These are phyloP conservation scores for Salvelinus namaycush DNA, from an alignment of 2,113 vertebrate species.

Conservation along the genomic window DNA sequence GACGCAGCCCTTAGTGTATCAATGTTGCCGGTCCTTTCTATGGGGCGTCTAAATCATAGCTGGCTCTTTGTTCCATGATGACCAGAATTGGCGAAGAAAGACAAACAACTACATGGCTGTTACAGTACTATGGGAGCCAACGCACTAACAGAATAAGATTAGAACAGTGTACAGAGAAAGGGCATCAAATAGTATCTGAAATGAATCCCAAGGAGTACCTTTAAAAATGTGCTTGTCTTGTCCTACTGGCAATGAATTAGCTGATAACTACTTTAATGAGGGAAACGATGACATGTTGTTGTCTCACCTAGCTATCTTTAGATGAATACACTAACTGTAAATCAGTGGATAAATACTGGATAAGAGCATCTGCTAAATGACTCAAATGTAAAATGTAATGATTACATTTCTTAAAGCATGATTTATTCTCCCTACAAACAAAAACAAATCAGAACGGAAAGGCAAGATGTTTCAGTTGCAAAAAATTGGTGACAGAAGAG, in stretches of 20 bases:
- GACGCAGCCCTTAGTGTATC: no score
- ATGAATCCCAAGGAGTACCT: background rate
- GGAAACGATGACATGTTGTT: no score
- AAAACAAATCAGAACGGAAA: background rate
- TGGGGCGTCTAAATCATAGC: constrained; percentile 1
- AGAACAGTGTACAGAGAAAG: no score
- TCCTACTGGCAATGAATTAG: no score
- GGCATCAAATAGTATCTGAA: background rate
- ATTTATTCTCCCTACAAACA: background rate
- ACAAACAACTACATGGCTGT: constrained; percentile 25
- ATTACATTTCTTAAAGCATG: background rate
- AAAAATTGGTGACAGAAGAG: no score
- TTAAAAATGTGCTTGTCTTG: no score
- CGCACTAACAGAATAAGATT: background rate
- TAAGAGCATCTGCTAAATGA: background rate
- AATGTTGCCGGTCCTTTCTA: constrained; percentile 1
- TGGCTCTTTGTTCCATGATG: constrained; percentile 20
- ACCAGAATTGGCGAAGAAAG: constrained; percentile 13
- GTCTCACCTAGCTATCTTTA: no score
- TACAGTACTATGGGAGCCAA: background rate
- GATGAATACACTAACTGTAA: background rate
- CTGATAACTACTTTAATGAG: no score
- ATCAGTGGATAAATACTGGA: no score
- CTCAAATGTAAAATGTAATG: background rate
- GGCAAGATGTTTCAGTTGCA: background rate